Base-by-base conservation (phyloP, 2,797 vertebrate genomes). In the Pempheris klunzingeri region DNA sequence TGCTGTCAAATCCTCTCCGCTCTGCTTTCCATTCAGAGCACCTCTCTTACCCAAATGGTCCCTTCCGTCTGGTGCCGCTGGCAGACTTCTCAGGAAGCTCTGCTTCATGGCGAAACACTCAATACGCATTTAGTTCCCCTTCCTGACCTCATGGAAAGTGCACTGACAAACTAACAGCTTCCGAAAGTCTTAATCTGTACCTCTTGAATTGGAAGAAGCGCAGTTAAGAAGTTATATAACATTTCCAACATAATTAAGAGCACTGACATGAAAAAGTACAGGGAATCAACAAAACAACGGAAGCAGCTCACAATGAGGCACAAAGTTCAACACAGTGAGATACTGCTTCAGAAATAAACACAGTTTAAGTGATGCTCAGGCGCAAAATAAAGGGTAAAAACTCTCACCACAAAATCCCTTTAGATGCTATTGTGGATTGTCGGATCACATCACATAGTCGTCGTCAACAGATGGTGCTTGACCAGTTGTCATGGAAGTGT, bases 81-180 rank as follows among this genome's bases (percentile, higher is more conserved):
- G 75, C 80, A 82, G 82, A 71, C 36, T 49, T 66, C 62, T 76
- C 79, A 80, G 76, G 82, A 89, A 87, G 67, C 53, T 53, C 44
- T 50, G 62, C 30, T 79, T 82, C 49, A 61, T 53, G 60, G 85
- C 36, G 53, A 87, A 85, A 81, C 30, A 18, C 50, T 84, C 50
- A 38, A 10, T 63, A 61, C 81, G 68, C 75, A 14, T 78, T 69
- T 69, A 64, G 62, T 83, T 83, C 83, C 88, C 54, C 58, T 83
- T 81, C 49, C 78, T 75, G 54, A 59, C 65, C 71, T 63, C 44
- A n/a, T 73, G 46, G 70, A 86, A 82, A 69, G 70, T 59, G 65
- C 74, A 13, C 71, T 32, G 43, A 30, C 26, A 46, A 60, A 58
- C 55, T 47, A 74, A 11, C 54, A 12, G 73, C 44, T 70, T 85